Percentiles rank a stretch among this genome's conserved stretches.
phyloP scores from a whole-genome alignment of 1,140 invertebrate species.

The Drosophila simulans region DNA sequence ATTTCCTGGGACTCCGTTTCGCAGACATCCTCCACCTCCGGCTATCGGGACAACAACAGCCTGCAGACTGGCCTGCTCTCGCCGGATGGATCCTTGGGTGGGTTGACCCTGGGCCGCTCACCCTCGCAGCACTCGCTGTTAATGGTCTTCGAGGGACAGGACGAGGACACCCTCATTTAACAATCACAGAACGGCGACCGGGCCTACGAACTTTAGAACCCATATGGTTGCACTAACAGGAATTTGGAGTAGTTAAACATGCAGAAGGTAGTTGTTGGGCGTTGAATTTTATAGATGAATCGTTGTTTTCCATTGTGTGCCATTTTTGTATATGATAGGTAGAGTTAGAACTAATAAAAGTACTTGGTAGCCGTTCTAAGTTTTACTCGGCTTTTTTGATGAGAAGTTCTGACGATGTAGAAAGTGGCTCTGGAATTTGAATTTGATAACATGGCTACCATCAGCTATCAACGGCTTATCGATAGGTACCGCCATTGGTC shows the following conservation, averaged over 20 bases:
- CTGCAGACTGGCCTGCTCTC: slow-evolving; percentile 86
- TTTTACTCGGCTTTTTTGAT: neutral
- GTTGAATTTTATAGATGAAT: slow-evolving; percentile 64
- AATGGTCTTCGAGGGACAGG: slow-evolving; percentile 89
- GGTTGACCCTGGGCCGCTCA: slow-evolving; percentile 83
- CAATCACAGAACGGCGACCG: slow-evolving; percentile 83
- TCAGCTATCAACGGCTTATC: neutral
- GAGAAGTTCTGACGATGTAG: too few relatives aligned
- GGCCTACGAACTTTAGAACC: slow-evolving; percentile 70
- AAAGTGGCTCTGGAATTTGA: neutral
- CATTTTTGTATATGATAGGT: slow-evolving; percentile 55
- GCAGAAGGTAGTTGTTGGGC: slow-evolving; percentile 20
- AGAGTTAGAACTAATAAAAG: slow-evolving; percentile 44
- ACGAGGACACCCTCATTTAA: slow-evolving; percentile 91
- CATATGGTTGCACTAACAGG: slow-evolving; percentile 10
- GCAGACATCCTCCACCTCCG: slow-evolving; percentile 91
- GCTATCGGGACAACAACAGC: slow-evolving; percentile 89
- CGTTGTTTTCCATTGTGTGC: slow-evolving; percentile 64
- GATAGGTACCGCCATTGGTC: neutral
- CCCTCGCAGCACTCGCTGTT: slow-evolving; percentile 89
- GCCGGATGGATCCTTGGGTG: slow-evolving; percentile 85
- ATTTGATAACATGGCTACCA: neutral
- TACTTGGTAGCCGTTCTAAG: slow-evolving; percentile 56
- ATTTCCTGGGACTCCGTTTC: slow-evolving; percentile 92
- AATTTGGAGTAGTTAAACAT: slow-evolving; percentile 3